Base-by-base conservation (phyloP, 2,113 vertebrate genomes). In the Zapus hudsonius region DNA sequence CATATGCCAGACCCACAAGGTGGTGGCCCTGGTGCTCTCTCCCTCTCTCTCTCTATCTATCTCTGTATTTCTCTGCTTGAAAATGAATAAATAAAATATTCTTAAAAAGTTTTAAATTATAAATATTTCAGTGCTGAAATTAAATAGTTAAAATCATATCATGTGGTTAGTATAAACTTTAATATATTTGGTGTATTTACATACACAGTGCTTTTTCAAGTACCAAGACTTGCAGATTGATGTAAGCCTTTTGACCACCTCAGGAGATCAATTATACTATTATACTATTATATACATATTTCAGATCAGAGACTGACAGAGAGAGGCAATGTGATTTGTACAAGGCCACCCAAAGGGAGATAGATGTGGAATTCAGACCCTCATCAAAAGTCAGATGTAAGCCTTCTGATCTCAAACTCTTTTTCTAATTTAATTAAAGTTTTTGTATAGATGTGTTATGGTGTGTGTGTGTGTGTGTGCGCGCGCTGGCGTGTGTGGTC, bases 121-220 rank as follows among this genome's bases (percentile, higher is more conserved):
- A n/a, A n/a, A n/a, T n/a, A n/a, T n/a, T n/a, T n/a, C n/a, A n/a
- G 55, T 91, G 31, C 61, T 80, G 90, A 86, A 47, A 59, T 57
- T 42, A 64, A 81, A 44, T 63, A 33, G 1, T 31, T 84, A 11
- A n/a, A 78, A 86, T 92, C n/a, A 57, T 8, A 76, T 8, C 25
- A 31, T 59, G 66, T 6, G 44, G 25, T 69, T 33, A 33, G 55
- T 69, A 55, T 9, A 31, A n/a, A 12, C 11, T 27, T 57, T 36
- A 85, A n/a, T 72, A 3, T 40, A 38, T 61, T 73, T 89, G 74
- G 12, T 66, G 55, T 61, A 40, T 64, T 63, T 78, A 36, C 3
- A 82, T 2, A 1, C 52, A n/a, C 36, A 22, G 17, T 33, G 4
- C 66, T 80, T 76, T 13, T 25, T 42, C 12, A 73, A 85, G 36